Conservation (phyloP, 2,888 invertebrate genomes). For the Drosophila gaucha region DNA sequence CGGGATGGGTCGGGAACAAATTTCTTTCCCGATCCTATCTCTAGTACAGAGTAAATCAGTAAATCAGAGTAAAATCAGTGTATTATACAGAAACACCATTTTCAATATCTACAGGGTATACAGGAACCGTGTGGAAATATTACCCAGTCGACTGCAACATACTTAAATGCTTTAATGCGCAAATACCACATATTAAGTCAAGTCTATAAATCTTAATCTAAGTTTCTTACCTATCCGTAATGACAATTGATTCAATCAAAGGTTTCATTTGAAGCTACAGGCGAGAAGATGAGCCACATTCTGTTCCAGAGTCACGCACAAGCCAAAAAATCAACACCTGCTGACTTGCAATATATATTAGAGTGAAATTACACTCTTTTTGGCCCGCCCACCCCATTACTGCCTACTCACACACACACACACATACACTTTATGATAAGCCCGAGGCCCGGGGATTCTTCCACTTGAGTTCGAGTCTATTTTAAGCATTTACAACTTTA, state of each 20-base stretch:
- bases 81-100: too few relatives aligned
- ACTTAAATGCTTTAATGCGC: too few relatives aligned
- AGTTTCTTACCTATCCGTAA: conserved; percentile 3
- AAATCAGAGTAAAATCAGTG: too few relatives aligned
- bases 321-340: conserved; percentile 62
- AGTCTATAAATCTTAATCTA: not conserved
- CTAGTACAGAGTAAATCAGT: too few relatives aligned
- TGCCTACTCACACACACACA: not conserved
- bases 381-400: conserved; percentile 10
- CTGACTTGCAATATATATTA: conserved; percentile 62
- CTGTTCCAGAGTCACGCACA: conserved; percentile 24
- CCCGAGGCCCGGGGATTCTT: conserved; percentile 17
- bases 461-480: conserved; percentile 49
- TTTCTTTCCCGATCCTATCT: too few relatives aligned
- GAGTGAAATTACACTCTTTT: conserved; percentile 47
- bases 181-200: conserved; percentile 42
- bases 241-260: conserved; percentile 6
- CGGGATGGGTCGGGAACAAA: too few relatives aligned
- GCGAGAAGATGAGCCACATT: not conserved
- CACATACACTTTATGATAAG: conserved; percentile 25
- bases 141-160: too few relatives aligned
- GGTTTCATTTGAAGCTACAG: conserved; percentile 13
- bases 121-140: too few relatives aligned
- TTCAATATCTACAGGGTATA: not conserved
- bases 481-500: conserved; percentile 69